A percentile compares a stretch with the other conserved stretches of the same genome.
phyloP scores from a whole-genome alignment of 2,797 vertebrate genomes.

The Enteromius mattozi region DNA sequence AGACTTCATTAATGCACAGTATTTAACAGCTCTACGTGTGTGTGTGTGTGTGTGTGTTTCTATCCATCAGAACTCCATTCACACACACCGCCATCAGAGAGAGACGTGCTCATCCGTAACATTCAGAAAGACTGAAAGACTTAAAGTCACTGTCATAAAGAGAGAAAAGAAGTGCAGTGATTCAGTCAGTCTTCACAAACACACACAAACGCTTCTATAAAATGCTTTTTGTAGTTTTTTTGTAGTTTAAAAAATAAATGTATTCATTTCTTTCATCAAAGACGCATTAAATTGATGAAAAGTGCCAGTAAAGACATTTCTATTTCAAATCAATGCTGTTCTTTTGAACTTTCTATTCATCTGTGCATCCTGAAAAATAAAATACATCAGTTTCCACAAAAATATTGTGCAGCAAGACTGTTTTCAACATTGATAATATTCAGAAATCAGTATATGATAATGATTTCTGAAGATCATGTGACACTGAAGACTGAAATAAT shows the following conservation, averaged over 20 bases:
- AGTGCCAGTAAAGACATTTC: background rate
- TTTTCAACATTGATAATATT: background rate
- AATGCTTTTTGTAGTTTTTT: background rate
- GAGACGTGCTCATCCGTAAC: slow-evolving; percentile 15
- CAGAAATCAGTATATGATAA: background rate
- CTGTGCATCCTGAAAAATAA: background rate
- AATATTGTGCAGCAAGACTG: background rate
- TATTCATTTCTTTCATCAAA: no score
- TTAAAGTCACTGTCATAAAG: background rate
- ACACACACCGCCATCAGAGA: slow-evolving; percentile 5
- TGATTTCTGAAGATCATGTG: background rate
- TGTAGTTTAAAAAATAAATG: no score
- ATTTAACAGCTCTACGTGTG: slow-evolving; percentile 77
- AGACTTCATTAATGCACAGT: slow-evolving; percentile 86
- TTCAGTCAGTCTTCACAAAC: background rate
- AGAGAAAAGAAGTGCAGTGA: background rate
- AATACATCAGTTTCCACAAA: background rate
- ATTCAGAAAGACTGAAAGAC: slow-evolving; percentile 7
- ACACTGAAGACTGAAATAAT: background rate
- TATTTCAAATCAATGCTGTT: background rate
- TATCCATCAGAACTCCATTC: slow-evolving; percentile 57
- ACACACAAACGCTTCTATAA: no score
- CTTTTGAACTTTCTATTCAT: background rate
- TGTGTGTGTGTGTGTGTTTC: slow-evolving; percentile 75
- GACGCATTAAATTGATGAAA: background rate